Percentiles rank a stretch among this genome's conserved stretches.
These are phyloP conservation scores for Gortyna flavago DNA, from an alignment of 2,888 invertebrate genomes.

Conservation along the genomic window DNA sequence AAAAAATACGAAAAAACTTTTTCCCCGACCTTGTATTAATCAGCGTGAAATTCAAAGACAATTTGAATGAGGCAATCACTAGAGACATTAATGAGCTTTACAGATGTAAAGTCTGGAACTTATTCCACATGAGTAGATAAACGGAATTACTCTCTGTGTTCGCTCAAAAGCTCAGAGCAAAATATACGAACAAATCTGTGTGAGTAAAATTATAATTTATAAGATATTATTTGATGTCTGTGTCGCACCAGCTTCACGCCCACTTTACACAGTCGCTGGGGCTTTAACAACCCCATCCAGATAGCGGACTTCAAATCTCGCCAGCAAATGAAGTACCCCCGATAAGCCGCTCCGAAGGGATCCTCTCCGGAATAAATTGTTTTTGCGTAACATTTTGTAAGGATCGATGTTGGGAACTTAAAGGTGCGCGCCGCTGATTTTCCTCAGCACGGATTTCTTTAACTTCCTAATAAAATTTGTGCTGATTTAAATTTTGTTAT, in stretches of 20 bases:
- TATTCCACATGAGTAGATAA: no score
- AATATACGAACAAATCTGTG: slow-evolving; percentile 47
- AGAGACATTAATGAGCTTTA: slow-evolving; percentile 34
- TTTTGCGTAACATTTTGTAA: slow-evolving; percentile 61
- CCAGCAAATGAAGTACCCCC: slow-evolving; percentile 69
- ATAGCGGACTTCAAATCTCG: slow-evolving; percentile 70
- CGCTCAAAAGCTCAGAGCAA: slow-evolving; percentile 23
- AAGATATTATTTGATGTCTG: slow-evolving; percentile 63
- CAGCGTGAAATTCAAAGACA: slow-evolving; percentile 33
- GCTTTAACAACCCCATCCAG: slow-evolving; percentile 57
- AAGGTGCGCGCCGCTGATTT: slow-evolving; percentile 61
- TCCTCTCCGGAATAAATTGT: slow-evolving; percentile 63
- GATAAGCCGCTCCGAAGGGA: slow-evolving; percentile 69
- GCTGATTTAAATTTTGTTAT: slow-evolving; percentile 61
- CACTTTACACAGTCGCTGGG: slow-evolving; percentile 41
- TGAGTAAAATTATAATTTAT: slow-evolving; percentile 57
- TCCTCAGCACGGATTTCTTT: slow-evolving; percentile 56
- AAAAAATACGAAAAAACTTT: no score
- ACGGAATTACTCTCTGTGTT: no score
- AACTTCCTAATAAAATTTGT: slow-evolving; percentile 54
- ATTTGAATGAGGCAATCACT: slow-evolving; percentile 6
- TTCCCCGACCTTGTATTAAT: slow-evolving; percentile 11
- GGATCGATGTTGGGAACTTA: slow-evolving; percentile 61
- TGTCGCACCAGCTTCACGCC: slow-evolving; percentile 39
- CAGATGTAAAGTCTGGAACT: slow-evolving; percentile 27